phyloP scores from a whole-genome alignment of 1,140 invertebrate genomes.

The Tribolium madens region DNA sequence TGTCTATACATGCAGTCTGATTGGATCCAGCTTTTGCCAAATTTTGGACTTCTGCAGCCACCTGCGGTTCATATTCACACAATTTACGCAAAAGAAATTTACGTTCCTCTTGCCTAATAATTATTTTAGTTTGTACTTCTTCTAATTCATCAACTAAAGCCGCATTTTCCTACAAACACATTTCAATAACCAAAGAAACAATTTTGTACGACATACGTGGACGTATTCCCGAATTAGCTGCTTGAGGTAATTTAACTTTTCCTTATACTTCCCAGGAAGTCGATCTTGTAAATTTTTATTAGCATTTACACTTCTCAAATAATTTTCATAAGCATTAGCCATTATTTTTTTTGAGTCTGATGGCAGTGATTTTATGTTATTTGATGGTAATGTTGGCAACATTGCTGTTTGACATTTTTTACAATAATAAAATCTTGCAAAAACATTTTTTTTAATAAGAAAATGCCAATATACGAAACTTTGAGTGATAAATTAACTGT shows the following conservation, averaged over 20 bases:
- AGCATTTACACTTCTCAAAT: slow-evolving; percentile 13
- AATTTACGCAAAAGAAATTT: slow-evolving; percentile 78
- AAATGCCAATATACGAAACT: slow-evolving; percentile 81
- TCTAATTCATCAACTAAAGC: slow-evolving; percentile 85
- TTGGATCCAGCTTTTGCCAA: slow-evolving; percentile 52
- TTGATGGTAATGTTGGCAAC: background rate
- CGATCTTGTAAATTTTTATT: slow-evolving; percentile 41
- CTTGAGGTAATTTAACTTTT: slow-evolving; percentile 62
- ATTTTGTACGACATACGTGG: slow-evolving; percentile 55
- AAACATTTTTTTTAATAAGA: too few relatives aligned
- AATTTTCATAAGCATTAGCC: slow-evolving; percentile 44
- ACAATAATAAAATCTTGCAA: too few relatives aligned
- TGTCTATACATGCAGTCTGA: slow-evolving; percentile 40
- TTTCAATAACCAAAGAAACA: slow-evolving; percentile 24
- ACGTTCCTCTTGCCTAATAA: slow-evolving; percentile 81
- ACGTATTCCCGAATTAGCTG: slow-evolving; percentile 63
- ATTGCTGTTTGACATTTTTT: background rate
- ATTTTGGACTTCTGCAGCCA: slow-evolving; percentile 66
- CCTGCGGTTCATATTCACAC: slow-evolving; percentile 73
- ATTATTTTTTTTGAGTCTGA: background rate
- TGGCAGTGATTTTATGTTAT: too few relatives aligned
- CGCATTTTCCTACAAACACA: slow-evolving; percentile 77
- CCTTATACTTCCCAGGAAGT: slow-evolving; percentile 53
- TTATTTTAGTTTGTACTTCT: slow-evolving; percentile 80
- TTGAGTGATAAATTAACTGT: slow-evolving; percentile 89